Evolutionary conservation across 2,888 invertebrate species (phyloP).

Genomic region (Agonopterix heracliana): DNA sequence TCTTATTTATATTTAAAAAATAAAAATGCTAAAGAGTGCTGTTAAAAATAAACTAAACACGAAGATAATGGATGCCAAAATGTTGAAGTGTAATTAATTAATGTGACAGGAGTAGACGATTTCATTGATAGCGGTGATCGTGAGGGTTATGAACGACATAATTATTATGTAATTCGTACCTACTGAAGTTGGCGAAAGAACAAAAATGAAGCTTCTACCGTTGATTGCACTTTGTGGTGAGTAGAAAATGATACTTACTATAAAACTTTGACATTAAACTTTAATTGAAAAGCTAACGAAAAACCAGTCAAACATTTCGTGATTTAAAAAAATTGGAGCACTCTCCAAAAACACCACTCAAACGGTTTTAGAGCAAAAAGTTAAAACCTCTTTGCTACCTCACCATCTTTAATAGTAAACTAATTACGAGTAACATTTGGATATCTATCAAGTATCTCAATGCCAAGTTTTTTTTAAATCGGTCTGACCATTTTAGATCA

Average conservation of each 20-base stretch:
- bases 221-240: slow-evolving; percentile 61
- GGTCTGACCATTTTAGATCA: no score
- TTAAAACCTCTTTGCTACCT: no score
- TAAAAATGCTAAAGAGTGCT: slow-evolving; percentile 2
- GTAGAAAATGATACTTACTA: no score
- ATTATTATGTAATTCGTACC: slow-evolving; percentile 31
- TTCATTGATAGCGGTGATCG: slow-evolving; percentile 5
- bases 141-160: slow-evolving; percentile 13
- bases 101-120: slow-evolving; percentile 37
- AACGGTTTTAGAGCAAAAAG: no score
- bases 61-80: neutral
- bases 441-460: no score
- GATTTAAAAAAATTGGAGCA: no score
- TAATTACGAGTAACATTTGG: no score
- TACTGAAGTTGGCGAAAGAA: slow-evolving; percentile 30
- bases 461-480: no score
- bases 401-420: no score
- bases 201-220: slow-evolving; percentile 58
- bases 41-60: slow-evolving; percentile 1
- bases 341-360: no score
- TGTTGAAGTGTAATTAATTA: slow-evolving; percentile 17
- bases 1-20: neutral
- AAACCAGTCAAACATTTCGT: no score
- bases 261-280: neutral
- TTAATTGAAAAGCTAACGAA: no score